Percentiles rank a stretch among this genome's conserved stretches.
phyloP scores from a whole-genome alignment of 2,797 vertebrate species.

The Philypnodon macrostomus region DNA sequence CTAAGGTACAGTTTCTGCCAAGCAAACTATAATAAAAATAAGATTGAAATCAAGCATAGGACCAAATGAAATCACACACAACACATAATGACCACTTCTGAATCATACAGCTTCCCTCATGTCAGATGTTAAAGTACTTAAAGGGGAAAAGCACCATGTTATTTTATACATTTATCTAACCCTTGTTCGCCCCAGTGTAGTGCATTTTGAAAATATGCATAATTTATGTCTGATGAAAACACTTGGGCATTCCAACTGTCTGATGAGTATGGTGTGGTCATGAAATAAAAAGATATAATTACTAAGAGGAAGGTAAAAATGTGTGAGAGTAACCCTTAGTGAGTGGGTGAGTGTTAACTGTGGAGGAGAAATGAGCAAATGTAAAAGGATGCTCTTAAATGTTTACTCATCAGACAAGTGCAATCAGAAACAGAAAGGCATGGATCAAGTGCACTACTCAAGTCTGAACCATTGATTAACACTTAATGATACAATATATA shows the following conservation, averaged over 20 bases:
- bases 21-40: neutral
- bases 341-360: neutral
- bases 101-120: neutral
- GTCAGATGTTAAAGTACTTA: too few relatives aligned
- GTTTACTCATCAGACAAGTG: conserved; percentile 12
- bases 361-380: conserved; percentile 7
- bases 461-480: neutral
- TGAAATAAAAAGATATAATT: neutral
- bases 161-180: too few relatives aligned
- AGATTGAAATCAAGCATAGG: neutral
- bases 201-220: neutral
- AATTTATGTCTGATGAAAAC: neutral
- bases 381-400: conserved; percentile 1
- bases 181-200: too few relatives aligned
- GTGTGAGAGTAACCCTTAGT: neutral
- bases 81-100: neutral
- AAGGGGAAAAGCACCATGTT: too few relatives aligned
- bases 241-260: neutral
- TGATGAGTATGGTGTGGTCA: neutral
- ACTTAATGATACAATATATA: neutral
- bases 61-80: neutral
- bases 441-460: neutral
- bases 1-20: neutral
- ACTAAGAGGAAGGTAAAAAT: neutral
- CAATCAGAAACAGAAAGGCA: conserved; percentile 6